Evolutionary conservation across 1,140 invertebrate genomes (phyloP), one percentile per base, ranked within the genome.

Genomic region (Drosophila burlai): DNA sequence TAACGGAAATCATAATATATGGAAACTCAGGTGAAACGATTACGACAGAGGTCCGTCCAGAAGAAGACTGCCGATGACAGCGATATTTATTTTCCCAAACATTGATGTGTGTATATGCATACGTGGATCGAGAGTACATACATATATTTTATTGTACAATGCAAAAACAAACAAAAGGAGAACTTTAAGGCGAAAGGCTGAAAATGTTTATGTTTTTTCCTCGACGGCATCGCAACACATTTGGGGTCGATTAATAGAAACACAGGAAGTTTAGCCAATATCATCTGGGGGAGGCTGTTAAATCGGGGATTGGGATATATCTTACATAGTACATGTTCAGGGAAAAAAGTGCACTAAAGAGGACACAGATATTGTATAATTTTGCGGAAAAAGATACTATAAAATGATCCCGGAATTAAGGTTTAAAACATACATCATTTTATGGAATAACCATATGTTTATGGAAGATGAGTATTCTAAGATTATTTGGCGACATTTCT

Each of bases 161-260:
- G 49, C 58, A 69, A 77, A 87, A 81, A 62, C 72, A 87, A 87
- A 83, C 77, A 76, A 62, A 55, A 83, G 24, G n/a, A 49, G 43
- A 68, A 59, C 73, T 76, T 52, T 66, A 76, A 76, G 72, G 71
- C 52, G 43, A 76, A 76, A 81, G 71, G 52, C 62, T 42, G 21
- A 29, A 59, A 85, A 76, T 87, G 76, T 89, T 87, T 89, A 73
- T 87, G 62, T 82, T 76, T 80, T 24, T 47, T 16, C 50, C 38
- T 15, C 34, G 42, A 71, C 47, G 66, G 66, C 69, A 58, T 40
- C 65, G 43, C 65, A 73, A 76, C 79, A 86, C 75, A 78, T 81
- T 73, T 83, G 72, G 63, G 80, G 69, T 71, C 84, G 72, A 84
- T 87, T 80, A 89, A 87, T 81, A 58, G 82, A 75, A 68, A 67